Evolutionary conservation across 2,113 vertebrate genomes (phyloP).

Genomic region (Syrmaticus mikado): DNA sequence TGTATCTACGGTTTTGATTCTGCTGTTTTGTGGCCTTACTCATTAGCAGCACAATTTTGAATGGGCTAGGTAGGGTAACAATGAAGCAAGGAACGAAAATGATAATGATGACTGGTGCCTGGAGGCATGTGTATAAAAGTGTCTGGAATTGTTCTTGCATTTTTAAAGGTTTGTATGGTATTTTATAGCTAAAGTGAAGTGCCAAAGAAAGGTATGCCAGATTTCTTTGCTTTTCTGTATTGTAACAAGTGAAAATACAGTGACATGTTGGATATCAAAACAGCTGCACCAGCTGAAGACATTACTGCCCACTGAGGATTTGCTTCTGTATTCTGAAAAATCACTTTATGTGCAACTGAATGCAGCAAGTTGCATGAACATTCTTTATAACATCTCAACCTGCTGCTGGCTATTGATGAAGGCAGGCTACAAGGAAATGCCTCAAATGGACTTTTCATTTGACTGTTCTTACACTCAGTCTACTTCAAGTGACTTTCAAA

Average conservation of each 20-base stretch:
- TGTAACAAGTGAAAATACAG: neutral
- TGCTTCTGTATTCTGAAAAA: neutral
- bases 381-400: neutral
- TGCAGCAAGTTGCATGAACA: neutral
- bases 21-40: neutral
- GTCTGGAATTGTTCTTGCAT: accelerated
- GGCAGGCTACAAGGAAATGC: neutral
- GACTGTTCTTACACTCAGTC: neutral
- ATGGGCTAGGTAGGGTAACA: neutral
- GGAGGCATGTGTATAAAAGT: neutral
- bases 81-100: neutral
- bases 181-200: neutral
- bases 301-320: neutral
- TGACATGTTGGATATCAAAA: neutral
- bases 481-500: neutral
- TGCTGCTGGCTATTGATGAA: neutral
- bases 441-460: neutral
- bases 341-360: neutral
- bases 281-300: neutral
- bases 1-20: neutral
- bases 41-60: neutral
- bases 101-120: neutral
- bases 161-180: neutral
- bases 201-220: neutral
- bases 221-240: neutral